Base-by-base conservation (phyloP, 2,797 vertebrate species). In the Trematomus bernacchii region DNA sequence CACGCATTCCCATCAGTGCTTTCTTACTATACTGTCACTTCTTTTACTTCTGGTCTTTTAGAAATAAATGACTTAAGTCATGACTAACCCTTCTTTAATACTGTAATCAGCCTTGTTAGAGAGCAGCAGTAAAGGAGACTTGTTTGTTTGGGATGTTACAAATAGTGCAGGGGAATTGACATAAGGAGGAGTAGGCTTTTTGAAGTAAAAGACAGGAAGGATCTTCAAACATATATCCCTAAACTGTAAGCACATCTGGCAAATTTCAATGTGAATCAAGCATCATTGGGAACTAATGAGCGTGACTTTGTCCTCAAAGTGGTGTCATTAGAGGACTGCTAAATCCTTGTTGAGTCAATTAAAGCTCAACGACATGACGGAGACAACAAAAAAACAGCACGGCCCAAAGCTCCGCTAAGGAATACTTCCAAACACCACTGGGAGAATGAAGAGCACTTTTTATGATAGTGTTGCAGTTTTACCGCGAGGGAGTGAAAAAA, bases 341-440 rank as follows among this genome's bases (percentile, higher is more conserved):
- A 88, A 91, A 88, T 91, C 90, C 89, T 89, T 74, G 87, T 88
- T 90, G 87, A 91, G 88, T 85, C 90, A 91, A 91, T 90, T 92
- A 91, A 90, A 91, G 87, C 84, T 90, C 89, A 79, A 86, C 66
- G 74, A 90, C 80, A 83, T 58, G 57, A 85, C 61, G 80, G 85
- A 14, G 68, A 82, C 69, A 69, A 76, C 55, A 82, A 67, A n/a
- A 85, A 72, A 75, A 73, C 72, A 81, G 78, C 77, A 67, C 27
- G 6, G 66, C 80, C 76, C 75, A 48, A 55, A 83, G 74, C 43
- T 37, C 84, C 76, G 5, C 74, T 6, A n/a, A 88, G 85, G 83
- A 88, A 84, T 67, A 66, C 23, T 63, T 79, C 7, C 30, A 5
- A 80, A 65, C 55, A 82, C 85, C 8, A 12, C 67, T 1, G 83